Evolutionary conservation across 2,888 invertebrate genomes (phyloP).

Genomic region (Spodoptera picta): DNA sequence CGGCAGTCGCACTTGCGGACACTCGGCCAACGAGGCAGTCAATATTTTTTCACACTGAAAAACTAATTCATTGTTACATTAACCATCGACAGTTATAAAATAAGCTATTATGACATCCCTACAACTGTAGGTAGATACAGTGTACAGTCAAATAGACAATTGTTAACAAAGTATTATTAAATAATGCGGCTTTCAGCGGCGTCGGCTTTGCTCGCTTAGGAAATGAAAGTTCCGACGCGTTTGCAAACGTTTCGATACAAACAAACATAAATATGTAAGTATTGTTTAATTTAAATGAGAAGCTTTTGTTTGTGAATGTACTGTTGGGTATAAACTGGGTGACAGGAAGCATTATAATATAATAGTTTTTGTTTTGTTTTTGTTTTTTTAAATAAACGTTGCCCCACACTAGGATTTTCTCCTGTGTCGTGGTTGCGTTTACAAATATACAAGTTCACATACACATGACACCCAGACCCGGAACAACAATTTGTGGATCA

Average conservation of each 20-base stretch:
- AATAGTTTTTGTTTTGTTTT: no score
- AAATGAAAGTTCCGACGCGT: slow-evolving; percentile 74
- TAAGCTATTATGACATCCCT: slow-evolving; percentile 41
- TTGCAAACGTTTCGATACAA: slow-evolving; percentile 44
- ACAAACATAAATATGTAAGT: slow-evolving; percentile 46
- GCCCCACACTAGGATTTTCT: no score
- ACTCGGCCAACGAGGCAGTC: no score
- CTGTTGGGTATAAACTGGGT: slow-evolving; percentile 5
- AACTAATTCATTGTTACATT: slow-evolving; percentile 7
- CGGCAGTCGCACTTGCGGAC: no score
- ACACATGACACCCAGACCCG: no score
- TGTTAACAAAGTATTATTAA: slow-evolving; percentile 48
- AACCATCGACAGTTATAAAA: slow-evolving; percentile 14
- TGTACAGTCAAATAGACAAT: slow-evolving; percentile 37
- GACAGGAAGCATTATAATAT: neutral
- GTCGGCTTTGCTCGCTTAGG: slow-evolving; percentile 60
- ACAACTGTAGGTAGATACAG: slow-evolving; percentile 39
- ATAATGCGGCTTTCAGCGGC: slow-evolving; percentile 42
- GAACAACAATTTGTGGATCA: no score
- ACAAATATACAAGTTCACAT: no score
- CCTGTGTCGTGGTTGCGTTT: no score
- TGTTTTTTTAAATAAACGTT: no score
- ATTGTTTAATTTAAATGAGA: slow-evolving; percentile 58
- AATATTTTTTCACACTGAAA: neutral
- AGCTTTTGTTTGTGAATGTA: slow-evolving; percentile 51